phyloP scores from a whole-genome alignment of 2,113 vertebrate genomes.

The Eulacestoma nigropectus region DNA sequence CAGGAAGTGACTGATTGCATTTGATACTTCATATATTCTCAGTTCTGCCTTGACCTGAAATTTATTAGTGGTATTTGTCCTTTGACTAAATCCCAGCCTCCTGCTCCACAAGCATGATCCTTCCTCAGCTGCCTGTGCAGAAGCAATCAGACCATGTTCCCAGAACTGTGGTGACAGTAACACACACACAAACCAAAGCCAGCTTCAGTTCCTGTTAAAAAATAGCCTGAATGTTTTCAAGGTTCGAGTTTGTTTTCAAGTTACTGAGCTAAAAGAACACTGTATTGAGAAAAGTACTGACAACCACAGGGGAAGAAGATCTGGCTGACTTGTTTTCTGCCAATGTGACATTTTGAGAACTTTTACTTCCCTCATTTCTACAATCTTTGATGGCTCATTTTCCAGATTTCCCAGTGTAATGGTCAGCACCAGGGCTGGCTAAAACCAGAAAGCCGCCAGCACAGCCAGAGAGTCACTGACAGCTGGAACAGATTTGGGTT shows the following conservation, averaged over 20 bases:
- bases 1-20: not conserved
- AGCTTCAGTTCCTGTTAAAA: conserved; percentile 10
- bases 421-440: not conserved
- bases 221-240: not conserved
- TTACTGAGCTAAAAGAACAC: not conserved
- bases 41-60: not conserved
- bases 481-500: not conserved
- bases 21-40: not conserved
- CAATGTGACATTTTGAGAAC: not conserved
- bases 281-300: not conserved
- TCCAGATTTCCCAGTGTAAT: not conserved
- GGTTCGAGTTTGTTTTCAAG: not conserved
- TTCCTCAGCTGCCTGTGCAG: not conserved
- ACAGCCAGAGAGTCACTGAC: not conserved
- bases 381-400: not conserved
- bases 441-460: not conserved
- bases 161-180: not conserved
- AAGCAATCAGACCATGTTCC: not conserved
- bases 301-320: not conserved
- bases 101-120: not conserved
- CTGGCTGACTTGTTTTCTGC: not conserved
- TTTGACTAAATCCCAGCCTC: not conserved
- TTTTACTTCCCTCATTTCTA: not conserved
- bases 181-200: not conserved
- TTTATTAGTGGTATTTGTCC: not conserved